Conservation (phyloP, 2,888 invertebrate genomes). For the Trissolcus japonicus region DNA sequence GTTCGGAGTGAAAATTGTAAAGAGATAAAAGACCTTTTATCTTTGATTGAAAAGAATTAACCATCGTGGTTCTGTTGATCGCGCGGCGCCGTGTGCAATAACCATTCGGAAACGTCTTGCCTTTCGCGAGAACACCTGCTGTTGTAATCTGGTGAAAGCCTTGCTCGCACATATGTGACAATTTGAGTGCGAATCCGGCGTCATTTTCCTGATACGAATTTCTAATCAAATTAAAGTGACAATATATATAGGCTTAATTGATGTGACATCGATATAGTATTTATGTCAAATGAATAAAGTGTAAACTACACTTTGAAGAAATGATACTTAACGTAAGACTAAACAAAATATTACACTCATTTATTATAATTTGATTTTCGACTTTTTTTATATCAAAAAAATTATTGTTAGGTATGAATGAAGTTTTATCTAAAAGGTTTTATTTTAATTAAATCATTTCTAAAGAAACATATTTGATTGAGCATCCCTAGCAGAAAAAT, state of each 20-base stretch:
- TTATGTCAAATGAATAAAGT: not conserved
- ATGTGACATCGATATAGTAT: not conserved
- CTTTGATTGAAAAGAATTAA: not conserved
- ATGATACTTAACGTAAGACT: too few relatives aligned
- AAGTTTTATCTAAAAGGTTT: too few relatives aligned
- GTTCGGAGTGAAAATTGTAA: not conserved
- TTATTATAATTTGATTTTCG: too few relatives aligned
- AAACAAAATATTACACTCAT: too few relatives aligned
- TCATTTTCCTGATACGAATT: conserved; percentile 4
- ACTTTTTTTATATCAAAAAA: too few relatives aligned
- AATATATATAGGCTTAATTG: not conserved
- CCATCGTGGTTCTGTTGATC: not conserved
- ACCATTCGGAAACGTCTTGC: conserved; percentile 19
- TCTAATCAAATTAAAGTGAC: conserved; percentile 9
- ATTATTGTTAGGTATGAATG: too few relatives aligned
- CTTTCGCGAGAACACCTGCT: conserved; percentile 22
- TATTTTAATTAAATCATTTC: too few relatives aligned
- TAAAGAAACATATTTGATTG: too few relatives aligned
- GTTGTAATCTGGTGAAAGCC: conserved; percentile 33
- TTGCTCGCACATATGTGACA: conserved; percentile 26
- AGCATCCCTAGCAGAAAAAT: too few relatives aligned
- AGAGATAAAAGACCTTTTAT: not conserved
- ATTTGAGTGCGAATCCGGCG: conserved; percentile 33
- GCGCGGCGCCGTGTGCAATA: conserved; percentile 8
- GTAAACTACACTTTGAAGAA: too few relatives aligned